A percentile compares a stretch with the other conserved stretches of the same genome.
Evolutionary conservation across 2,113 vertebrate genomes (phyloP).

Genomic region (Capreolus pygargus): DNA sequence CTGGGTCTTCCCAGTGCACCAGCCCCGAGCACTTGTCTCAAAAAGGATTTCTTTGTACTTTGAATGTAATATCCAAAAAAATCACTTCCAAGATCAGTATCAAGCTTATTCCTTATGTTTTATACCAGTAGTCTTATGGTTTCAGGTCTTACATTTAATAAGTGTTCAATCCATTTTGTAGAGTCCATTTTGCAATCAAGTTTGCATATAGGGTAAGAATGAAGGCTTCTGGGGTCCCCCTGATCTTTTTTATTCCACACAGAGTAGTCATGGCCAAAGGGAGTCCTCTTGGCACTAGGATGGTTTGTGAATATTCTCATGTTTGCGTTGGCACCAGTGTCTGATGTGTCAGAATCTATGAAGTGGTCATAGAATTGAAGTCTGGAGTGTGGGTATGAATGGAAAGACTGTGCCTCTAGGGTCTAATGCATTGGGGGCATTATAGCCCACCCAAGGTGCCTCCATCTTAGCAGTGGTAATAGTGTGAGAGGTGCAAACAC

Average conservation of each 20-base stretch:
- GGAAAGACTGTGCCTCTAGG: neutral
- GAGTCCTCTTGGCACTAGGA: neutral
- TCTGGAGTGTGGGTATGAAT: neutral
- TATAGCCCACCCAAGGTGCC: neutral
- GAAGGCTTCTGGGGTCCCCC: neutral
- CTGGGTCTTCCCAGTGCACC: no score
- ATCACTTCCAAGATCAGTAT: neutral
- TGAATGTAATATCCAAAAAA: neutral
- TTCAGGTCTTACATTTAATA: neutral
- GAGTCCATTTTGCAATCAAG: neutral
- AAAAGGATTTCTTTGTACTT: neutral
- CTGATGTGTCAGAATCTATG: neutral
- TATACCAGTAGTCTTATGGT: neutral
- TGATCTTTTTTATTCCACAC: neutral
- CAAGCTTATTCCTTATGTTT: neutral
- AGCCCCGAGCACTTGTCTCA: no score
- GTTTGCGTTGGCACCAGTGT: neutral
- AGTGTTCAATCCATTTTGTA: neutral
- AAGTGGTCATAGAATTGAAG: neutral
- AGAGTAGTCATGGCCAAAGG: neutral
- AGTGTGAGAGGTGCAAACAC: neutral
- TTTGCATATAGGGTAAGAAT: neutral
- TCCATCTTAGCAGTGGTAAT: neutral
- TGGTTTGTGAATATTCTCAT: neutral
- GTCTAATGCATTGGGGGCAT: neutral